Percentiles rank a stretch among this genome's conserved stretches.
These are phyloP conservation scores for Porites cylindrica DNA, from an alignment of 92 coral and sea anemone genomes.

Conservation along the genomic window DNA sequence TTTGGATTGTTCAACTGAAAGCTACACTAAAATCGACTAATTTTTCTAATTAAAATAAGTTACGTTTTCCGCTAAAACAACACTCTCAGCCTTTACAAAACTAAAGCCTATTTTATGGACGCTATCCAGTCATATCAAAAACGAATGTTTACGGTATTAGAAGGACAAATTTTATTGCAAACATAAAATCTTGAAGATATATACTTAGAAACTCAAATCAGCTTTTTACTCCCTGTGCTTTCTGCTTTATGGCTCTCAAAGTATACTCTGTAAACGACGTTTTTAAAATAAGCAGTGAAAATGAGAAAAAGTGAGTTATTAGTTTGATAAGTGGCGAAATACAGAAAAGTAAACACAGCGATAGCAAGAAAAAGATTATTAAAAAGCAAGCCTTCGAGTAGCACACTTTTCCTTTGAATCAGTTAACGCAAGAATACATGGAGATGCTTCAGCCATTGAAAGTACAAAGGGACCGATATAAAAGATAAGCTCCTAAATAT, in stretches of 20 bases:
- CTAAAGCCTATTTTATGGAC: neutral
- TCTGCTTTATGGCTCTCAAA: neutral
- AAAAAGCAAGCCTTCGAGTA: neutral
- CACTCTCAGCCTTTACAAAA: neutral
- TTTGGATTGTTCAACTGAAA: neutral
- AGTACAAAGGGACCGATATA: neutral
- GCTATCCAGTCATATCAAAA: slow-evolving; percentile 3
- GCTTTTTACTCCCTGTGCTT: neutral
- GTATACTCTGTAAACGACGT: neutral
- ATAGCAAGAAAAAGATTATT: neutral
- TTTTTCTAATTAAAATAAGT: neutral
- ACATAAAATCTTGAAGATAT: neutral
- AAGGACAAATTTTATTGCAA: too few species aligned
- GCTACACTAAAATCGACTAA: neutral
- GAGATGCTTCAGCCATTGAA: neutral
- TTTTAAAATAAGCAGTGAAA: neutral
- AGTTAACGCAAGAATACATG: neutral
- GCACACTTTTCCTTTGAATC: neutral
- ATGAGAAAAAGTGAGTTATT: neutral
- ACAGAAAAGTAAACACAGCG: neutral
- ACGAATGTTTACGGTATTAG: neutral
- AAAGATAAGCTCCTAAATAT: neutral
- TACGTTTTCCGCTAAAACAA: neutral
- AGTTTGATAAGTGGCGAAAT: neutral
- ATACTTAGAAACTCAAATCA: neutral